A percentile compares a stretch with the other conserved stretches of the same genome.
Evolutionary conservation across 53 echinoderm and acorn worm species (phyloP).

Genomic region (Actinopyga echinites): DNA sequence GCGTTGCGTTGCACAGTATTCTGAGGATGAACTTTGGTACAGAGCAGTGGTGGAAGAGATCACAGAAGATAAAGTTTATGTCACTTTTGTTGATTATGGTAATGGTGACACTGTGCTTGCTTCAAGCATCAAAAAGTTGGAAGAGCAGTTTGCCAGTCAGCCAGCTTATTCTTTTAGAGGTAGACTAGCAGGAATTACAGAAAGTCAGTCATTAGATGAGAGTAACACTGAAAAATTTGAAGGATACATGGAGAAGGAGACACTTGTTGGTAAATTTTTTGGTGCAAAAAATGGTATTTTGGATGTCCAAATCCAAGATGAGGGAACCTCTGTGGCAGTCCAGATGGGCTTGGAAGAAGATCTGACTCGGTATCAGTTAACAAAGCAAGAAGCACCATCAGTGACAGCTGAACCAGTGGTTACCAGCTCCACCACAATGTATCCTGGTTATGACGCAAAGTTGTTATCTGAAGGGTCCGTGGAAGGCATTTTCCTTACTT

Average conservation of each 20-base stretch:
- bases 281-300: constrained; percentile 3
- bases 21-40: constrained; percentile 83
- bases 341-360: constrained; percentile 5
- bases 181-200: constrained; percentile 64
- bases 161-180: constrained; percentile 76
- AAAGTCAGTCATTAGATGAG: constrained; percentile 19
- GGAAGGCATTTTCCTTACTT: background rate
- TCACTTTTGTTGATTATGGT: constrained; percentile 94
- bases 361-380: background rate
- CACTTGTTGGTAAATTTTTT: constrained; percentile 49
- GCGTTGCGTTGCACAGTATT: constrained; percentile 75
- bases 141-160: constrained; percentile 60
- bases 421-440: constrained; percentile 17
- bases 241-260: constrained; percentile 59
- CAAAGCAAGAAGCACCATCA: background rate
- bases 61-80: constrained; percentile 54
- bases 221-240: constrained; percentile 54
- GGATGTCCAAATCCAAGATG: constrained; percentile 24
- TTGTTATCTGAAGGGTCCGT: background rate
- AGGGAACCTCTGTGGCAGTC: background rate
- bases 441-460: constrained; percentile 3
- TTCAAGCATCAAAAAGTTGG: constrained; percentile 62
- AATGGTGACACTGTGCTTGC: constrained; percentile 71
- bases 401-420: background rate
- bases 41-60: constrained; percentile 65